These are phyloP conservation scores for Hyposoter didymator DNA, from an alignment of 2,888 invertebrate species.

Conservation along the genomic window DNA sequence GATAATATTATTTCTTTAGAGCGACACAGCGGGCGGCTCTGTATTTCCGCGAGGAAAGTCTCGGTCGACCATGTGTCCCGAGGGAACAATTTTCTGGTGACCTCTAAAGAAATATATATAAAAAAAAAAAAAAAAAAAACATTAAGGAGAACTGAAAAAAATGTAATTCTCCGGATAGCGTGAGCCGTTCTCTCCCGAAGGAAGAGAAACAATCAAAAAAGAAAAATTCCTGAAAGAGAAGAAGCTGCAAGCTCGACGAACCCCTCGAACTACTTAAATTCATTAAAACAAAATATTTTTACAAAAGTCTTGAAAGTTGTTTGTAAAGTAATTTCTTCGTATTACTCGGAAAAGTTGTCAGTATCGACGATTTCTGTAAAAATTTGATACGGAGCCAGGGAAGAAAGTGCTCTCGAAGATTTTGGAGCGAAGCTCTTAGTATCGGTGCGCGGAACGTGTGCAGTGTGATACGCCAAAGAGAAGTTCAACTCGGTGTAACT, in stretches of 20 bases:
- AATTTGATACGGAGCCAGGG: conserved; percentile 2
- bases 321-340: not conserved
- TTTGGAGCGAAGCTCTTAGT: conserved; percentile 9
- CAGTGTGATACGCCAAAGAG: not conserved
- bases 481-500: not conserved
- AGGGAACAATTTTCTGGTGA: conserved; percentile 46
- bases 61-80: conserved; percentile 7
- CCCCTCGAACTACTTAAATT: not conserved
- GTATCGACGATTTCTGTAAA: not conserved
- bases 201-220: not conserved
- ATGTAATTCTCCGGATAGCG: not conserved
- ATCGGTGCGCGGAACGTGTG: not conserved
- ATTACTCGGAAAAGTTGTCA: not conserved
- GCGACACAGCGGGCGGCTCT: conserved; percentile 56
- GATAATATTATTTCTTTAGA: conserved; percentile 75
- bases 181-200: not conserved
- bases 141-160: not conserved
- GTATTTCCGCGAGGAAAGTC: conserved; percentile 16
- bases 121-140: not conserved
- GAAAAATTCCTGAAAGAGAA: not conserved
- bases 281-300: not conserved
- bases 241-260: not conserved
- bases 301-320: not conserved
- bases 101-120: not conserved
- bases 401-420: conserved; percentile 6